Conservation (phyloP, 1,140 invertebrate genomes). For the Vollenhovia emeryi region DNA sequence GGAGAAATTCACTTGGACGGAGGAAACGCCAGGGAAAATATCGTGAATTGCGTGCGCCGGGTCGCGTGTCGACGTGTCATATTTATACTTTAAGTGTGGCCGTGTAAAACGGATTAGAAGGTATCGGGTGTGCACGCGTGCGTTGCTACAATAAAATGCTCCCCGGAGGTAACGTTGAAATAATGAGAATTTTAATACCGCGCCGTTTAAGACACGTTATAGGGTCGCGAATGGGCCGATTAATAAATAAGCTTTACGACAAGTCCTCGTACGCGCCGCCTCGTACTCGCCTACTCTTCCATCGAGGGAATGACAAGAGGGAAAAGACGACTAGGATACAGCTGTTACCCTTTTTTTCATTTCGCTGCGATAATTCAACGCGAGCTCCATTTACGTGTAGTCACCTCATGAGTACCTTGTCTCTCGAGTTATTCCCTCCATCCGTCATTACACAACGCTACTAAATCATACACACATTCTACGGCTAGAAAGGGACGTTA, state of each 20-base stretch:
- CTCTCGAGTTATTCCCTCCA: conserved; percentile 11
- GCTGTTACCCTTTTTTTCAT: conserved; percentile 31
- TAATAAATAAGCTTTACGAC: not conserved
- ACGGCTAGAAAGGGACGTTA: not conserved
- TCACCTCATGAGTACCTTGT: not conserved
- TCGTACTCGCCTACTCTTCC: not conserved
- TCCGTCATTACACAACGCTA: not conserved
- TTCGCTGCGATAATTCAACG: conserved; percentile 3
- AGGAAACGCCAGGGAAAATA: not conserved
- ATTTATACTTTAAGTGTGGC: not conserved
- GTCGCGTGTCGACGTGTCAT: conserved; percentile 8
- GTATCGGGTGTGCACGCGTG: not conserved
- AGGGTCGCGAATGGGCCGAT: not conserved
- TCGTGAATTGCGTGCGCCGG: conserved; percentile 13
- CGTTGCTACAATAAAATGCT: not conserved
- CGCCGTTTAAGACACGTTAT: not conserved
- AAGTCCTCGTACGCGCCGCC: not conserved
- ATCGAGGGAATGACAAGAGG: not conserved
- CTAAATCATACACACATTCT: not conserved
- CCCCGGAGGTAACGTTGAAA: not conserved
- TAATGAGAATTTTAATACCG: not conserved
- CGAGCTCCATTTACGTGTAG: not conserved
- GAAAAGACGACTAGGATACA: not conserved
- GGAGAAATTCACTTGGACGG: not conserved
- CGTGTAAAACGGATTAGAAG: not conserved